phyloP scores from a whole-genome alignment of 37 sponge, comb jelly and placozoan species.

The Haliclona indistincta region DNA sequence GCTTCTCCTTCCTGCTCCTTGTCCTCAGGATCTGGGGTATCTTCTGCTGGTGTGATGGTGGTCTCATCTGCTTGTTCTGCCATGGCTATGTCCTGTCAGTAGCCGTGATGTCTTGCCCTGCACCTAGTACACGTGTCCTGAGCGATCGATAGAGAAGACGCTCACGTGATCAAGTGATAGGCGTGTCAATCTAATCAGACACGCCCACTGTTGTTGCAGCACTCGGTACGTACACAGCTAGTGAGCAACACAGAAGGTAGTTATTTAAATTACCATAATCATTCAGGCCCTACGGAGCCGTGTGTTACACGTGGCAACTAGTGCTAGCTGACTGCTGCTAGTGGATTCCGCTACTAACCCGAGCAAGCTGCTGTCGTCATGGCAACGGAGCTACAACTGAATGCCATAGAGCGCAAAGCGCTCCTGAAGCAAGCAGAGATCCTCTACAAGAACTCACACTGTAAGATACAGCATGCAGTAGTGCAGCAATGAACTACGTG shows the following conservation, averaged over 20 bases:
- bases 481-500: not conserved
- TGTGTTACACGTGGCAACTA: not conserved
- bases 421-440: constrained; percentile 73
- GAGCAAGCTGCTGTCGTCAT: not conserved
- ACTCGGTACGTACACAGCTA: too few relatives aligned
- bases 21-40: constrained; percentile 4
- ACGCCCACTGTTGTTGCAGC: too few relatives aligned
- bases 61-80: constrained; percentile 16
- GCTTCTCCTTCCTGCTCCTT: not conserved
- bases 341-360: not conserved
- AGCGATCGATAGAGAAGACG: not conserved
- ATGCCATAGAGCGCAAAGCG: constrained; percentile 81
- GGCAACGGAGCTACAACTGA: constrained; percentile 38
- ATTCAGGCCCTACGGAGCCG: too few relatives aligned
- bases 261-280: too few relatives aligned
- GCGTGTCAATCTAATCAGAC: too few relatives aligned
- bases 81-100: not conserved
- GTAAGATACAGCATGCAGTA: not conserved
- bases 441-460: constrained; percentile 40
- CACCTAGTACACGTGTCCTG: too few relatives aligned
- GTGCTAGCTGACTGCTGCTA: not conserved
- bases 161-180: not conserved
- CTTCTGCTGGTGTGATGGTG: constrained; percentile 4
- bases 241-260: too few relatives aligned
- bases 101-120: not conserved